Evolutionary conservation across 2,797 vertebrate genomes (phyloP), one percentile per base, ranked within the genome.

Genomic region (Muscicapa striata): DNA sequence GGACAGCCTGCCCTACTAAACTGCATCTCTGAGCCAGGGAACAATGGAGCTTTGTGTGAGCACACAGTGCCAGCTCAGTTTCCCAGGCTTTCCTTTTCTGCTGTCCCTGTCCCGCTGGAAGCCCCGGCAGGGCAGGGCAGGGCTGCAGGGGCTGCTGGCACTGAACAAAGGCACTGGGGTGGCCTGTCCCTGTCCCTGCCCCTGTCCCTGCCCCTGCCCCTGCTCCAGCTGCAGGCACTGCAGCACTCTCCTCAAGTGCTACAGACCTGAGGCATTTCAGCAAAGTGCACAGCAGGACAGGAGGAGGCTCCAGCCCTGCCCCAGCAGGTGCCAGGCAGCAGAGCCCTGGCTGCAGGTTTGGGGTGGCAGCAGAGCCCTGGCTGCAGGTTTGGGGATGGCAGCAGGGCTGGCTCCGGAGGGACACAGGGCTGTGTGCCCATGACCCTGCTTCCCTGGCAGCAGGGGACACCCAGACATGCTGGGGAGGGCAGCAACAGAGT

Each of bases 1-100:
- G 97, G 97, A 96, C 97, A 92, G 90, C 73, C 97, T 93, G 97
- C 94, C 98, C 97, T 96, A 97, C 96, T 96, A 97, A 97, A 97
- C 94, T 97, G 95, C 97, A 97, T 97, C 90, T 89, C 97, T 88
- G 96, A 96, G 96, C 92, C 87, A 74, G 64, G 22, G 54, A 96
- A 98, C 98, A 98, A 98, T 97, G 81, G 97, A 49, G 80, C 97
- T 97, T 98, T 98, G 98, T 98, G 88, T 32, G 80, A 86, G 91
- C 90, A 46, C 89, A 96, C 95, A 97, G 96, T 90, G 96, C 87
- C 46, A 89, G 89, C 95, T 97, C 96, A 97, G 96, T 97, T 98
- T 98, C 98, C 98, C 98, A 98, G 98, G 98, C 98, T 97, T 89
- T 43, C 77, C 96, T 92, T 88, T 75, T 87, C 93, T 89, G 46